These are phyloP conservation scores for Microtus richardsoni DNA, from an alignment of 2,113 vertebrate species.

Conservation along the genomic window DNA sequence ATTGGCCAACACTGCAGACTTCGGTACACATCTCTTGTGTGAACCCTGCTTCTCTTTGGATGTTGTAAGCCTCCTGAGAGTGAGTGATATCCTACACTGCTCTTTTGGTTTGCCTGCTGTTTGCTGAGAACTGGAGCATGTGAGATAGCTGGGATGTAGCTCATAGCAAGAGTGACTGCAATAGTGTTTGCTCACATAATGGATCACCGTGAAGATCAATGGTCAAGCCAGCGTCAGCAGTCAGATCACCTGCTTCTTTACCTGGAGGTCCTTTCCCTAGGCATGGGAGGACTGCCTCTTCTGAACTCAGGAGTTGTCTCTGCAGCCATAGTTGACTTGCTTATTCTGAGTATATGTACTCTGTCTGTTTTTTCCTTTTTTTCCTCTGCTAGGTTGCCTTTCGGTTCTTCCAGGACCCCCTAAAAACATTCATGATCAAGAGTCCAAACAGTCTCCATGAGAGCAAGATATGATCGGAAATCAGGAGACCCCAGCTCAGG, in stretches of 20 bases:
- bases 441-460: neutral
- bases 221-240: neutral
- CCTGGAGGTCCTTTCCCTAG: neutral
- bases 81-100: too few relatives aligned
- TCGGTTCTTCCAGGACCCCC: neutral
- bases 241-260: neutral
- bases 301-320: neutral
- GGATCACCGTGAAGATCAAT: neutral
- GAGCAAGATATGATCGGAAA: neutral
- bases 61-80: neutral
- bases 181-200: neutral
- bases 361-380: neutral
- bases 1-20: neutral
- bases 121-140: too few relatives aligned
- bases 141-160: neutral
- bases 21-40: fast-evolving
- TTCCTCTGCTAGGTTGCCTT: neutral
- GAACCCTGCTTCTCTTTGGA: neutral
- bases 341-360: neutral
- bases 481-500: too few relatives aligned
- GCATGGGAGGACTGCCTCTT: neutral
- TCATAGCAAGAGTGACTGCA: neutral
- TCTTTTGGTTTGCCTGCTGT: neutral
- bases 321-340: too few relatives aligned
- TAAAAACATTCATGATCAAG: neutral